Percentiles rank a stretch among this genome's conserved stretches.
Conservation (phyloP, 2,113 vertebrate genomes). For the Mirza zaza region DNA sequence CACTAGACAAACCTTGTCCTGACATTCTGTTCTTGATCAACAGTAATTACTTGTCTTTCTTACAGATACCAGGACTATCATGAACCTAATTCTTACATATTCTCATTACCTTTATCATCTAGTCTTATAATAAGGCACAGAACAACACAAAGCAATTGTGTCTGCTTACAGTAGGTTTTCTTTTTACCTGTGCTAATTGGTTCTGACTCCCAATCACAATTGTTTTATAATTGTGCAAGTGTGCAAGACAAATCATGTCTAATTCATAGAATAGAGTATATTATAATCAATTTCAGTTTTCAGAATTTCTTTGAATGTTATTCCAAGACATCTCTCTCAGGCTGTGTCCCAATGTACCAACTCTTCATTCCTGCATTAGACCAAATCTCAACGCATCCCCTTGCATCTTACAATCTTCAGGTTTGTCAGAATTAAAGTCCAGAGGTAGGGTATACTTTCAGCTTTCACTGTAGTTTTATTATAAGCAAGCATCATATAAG, state of each 20-base stretch:
- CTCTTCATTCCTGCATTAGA: neutral
- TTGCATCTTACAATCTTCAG: neutral
- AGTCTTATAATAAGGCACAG: neutral
- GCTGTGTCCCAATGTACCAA: neutral
- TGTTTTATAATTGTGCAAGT: slow-evolving; percentile 7
- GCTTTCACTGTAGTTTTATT: neutral
- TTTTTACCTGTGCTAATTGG: neutral
- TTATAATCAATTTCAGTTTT: neutral
- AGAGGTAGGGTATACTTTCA: neutral
- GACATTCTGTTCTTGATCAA: neutral
- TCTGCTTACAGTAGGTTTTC: neutral
- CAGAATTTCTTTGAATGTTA: neutral
- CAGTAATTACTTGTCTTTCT: neutral
- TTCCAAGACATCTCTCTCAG: neutral
- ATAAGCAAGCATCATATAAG: neutral
- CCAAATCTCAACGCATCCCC: neutral
- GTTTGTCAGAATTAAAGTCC: neutral
- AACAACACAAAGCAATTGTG: neutral
- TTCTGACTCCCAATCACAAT: neutral
- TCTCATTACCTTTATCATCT: neutral
- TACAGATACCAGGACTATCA: neutral
- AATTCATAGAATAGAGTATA: neutral
- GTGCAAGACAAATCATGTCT: neutral
- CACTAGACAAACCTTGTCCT: neutral
- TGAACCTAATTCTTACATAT: neutral